phyloP scores from a whole-genome alignment of 2,888 invertebrate genomes.

The Nymphalis urticae region DNA sequence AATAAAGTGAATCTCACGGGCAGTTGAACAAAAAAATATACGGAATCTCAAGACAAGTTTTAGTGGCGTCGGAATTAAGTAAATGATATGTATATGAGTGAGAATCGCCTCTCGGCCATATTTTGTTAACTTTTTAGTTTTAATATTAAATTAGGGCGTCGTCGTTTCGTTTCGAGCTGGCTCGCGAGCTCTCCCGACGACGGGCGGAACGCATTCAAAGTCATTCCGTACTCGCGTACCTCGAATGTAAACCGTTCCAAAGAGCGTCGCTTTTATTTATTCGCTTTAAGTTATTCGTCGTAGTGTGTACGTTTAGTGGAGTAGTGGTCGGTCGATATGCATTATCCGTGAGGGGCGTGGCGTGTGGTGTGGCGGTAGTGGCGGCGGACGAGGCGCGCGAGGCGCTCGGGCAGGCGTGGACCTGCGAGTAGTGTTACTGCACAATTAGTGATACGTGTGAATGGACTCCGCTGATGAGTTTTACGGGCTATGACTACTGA shows the following conservation, averaged over 20 bases:
- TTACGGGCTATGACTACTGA: constrained; percentile 59
- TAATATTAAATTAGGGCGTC: constrained; percentile 45
- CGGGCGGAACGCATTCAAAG: constrained; percentile 16
- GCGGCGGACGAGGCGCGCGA: constrained; percentile 42
- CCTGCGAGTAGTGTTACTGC: constrained; percentile 60
- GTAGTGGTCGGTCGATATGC: constrained; percentile 41
- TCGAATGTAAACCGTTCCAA: constrained; percentile 61
- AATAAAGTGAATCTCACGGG: background rate
- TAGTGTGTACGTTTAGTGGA: constrained; percentile 49
- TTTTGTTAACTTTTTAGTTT: constrained; percentile 47
- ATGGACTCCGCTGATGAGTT: constrained; percentile 42
- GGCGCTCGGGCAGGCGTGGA: constrained; percentile 39
- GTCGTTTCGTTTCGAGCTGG: constrained; percentile 35
- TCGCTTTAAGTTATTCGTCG: constrained; percentile 68
- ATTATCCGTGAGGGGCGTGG: constrained; percentile 41
- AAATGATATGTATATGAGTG: constrained; percentile 37
- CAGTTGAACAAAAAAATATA: constrained; percentile 8
- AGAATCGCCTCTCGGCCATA: constrained; percentile 48
- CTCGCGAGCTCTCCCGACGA: constrained; percentile 13
- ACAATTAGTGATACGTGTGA: constrained; percentile 60
- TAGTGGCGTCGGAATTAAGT: constrained; percentile 36
- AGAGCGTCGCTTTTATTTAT: constrained; percentile 72
- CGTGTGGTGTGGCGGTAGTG: constrained; percentile 31
- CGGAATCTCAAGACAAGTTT: constrained; percentile 28
- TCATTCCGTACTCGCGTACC: constrained; percentile 2